Conservation (phyloP, 1,140 invertebrate genomes). For the Semibalanus balanoides region DNA sequence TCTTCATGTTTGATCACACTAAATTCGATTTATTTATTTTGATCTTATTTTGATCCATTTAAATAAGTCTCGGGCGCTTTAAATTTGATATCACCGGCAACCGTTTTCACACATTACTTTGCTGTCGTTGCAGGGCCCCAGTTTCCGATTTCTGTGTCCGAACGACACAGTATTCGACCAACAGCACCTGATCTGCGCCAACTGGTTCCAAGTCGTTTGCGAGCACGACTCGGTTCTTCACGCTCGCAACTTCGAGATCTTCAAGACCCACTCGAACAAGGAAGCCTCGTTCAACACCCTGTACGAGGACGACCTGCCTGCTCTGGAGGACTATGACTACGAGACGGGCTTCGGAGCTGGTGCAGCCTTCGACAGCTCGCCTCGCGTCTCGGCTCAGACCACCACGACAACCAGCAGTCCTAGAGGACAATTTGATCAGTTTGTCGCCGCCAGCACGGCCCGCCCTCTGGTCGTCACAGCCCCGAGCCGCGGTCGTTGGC, state of each 20-base stretch:
- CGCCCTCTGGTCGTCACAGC: too few species aligned
- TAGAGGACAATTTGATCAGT: not conserved
- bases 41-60: not conserved
- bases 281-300: not conserved
- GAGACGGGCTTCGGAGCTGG: not conserved
- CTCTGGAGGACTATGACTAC: not conserved
- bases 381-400: not conserved
- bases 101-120: not conserved
- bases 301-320: not conserved
- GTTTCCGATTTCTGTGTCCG: constrained; percentile 68
- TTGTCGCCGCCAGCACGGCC: not conserved
- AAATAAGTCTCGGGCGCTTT: too few species aligned
- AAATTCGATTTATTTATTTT: not conserved
- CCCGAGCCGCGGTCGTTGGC: not conserved
- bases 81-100: too few species aligned
- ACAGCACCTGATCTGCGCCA: constrained; percentile 77
- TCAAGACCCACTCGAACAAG: not conserved
- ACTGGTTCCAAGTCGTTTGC: constrained; percentile 77
- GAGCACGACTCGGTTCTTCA: constrained; percentile 59
- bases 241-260: constrained; percentile 41
- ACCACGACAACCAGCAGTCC: too few species aligned
- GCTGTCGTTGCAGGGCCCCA: not conserved
- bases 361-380: not conserved
- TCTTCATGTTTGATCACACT: not conserved
- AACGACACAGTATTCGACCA: constrained; percentile 85